Conservation (phyloP, 2,888 invertebrate genomes). For the Amblyjoppa proteus region DNA sequence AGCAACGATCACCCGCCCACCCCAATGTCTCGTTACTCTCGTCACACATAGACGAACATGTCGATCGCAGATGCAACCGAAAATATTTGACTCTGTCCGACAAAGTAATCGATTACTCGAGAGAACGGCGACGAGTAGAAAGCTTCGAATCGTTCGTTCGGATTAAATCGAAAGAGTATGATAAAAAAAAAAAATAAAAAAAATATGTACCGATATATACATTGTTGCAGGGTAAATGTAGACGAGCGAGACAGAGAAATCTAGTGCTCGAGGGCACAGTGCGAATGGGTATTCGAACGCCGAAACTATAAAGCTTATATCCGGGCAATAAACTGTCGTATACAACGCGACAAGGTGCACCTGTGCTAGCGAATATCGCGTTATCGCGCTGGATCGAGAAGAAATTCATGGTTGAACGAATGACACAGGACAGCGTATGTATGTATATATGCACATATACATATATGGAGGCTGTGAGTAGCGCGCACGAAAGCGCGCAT, state of each 20-base stretch:
- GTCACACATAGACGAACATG: conserved; percentile 2
- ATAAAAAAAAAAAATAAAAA: conserved; percentile 13
- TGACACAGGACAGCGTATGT: conserved; percentile 14
- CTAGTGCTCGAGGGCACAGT: conserved; percentile 34
- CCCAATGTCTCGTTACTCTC: neutral
- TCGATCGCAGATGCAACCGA: conserved; percentile 2
- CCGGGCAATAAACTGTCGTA: conserved; percentile 60
- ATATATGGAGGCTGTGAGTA: conserved; percentile 11
- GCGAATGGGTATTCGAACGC: conserved; percentile 53
- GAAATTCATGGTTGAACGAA: conserved; percentile 62
- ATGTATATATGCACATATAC: neutral
- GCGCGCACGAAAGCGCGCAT: neutral
- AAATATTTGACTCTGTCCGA: conserved; percentile 14
- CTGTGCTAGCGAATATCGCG: conserved; percentile 46
- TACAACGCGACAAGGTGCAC: conserved; percentile 50
- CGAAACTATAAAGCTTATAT: conserved; percentile 64
- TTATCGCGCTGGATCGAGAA: conserved; percentile 56
- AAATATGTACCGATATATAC: neutral
- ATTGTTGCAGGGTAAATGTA: conserved; percentile 22
- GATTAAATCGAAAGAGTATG: conserved; percentile 49
- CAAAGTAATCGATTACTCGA: conserved; percentile 12
- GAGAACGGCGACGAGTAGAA: neutral
- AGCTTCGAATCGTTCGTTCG: conserved; percentile 24
- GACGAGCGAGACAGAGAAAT: conserved; percentile 23
- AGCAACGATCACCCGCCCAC: neutral